Conservation (phyloP, 2,113 vertebrate species). For the Aplodontia rufa region DNA sequence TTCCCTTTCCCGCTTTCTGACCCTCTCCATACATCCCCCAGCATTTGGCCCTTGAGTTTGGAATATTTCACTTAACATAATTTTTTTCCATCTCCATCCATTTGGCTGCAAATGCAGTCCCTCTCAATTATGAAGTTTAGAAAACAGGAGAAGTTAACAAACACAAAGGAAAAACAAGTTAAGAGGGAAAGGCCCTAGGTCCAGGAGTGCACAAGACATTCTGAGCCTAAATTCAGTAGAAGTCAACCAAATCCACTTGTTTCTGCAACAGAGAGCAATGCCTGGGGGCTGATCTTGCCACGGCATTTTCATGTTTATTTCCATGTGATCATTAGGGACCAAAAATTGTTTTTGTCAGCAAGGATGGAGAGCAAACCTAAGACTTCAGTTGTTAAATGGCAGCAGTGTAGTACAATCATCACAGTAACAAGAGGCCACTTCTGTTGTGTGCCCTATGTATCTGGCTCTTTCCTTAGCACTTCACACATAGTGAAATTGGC, state of each 20-base stretch:
- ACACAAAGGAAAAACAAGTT: not conserved
- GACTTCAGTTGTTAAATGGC: not conserved
- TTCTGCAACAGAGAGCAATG: not conserved
- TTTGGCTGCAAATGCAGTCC: no score
- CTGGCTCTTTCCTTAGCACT: not conserved
- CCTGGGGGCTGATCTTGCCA: not conserved
- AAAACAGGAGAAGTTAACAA: not conserved
- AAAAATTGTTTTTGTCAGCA: not conserved
- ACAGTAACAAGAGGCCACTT: not conserved
- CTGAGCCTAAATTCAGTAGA: not conserved
- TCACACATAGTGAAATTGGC: not conserved
- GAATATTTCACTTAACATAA: no score
- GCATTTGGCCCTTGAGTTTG: no score
- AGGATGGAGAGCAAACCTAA: not conserved
- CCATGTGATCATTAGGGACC: not conserved
- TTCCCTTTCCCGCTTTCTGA: no score
- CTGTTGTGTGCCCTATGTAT: rapidly evolving
- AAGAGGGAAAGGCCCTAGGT: not conserved
- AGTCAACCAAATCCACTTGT: not conserved
- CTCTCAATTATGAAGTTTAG: not conserved
- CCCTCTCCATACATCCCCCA: no score
- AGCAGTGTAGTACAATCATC: not conserved
- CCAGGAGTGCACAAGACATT: not conserved
- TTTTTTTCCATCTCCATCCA: no score
- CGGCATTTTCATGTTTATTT: not conserved